Base-by-base conservation (phyloP, 2,113 vertebrate genomes). In the Cheilinus undulatus region DNA sequence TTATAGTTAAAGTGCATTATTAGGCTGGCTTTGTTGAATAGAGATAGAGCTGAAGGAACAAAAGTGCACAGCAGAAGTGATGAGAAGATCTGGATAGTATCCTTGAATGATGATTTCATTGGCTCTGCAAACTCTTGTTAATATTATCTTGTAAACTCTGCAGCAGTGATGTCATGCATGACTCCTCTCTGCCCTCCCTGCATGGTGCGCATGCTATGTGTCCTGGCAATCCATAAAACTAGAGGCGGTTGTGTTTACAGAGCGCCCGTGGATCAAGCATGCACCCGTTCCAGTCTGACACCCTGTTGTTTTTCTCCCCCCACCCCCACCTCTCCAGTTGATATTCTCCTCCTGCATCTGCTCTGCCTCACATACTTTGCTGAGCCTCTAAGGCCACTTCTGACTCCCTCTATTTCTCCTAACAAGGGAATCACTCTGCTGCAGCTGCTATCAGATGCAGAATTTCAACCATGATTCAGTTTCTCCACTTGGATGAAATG, bases 351-450 rank as follows among this genome's bases (percentile, higher is more conserved):
- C 43, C 58, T 59, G 58, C 66, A 80, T 62, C 78, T 76, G 76
- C 61, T 73, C 58, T 69, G 80, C 76, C 79, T 78, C 89, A 71
- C 64, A 73, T 54, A 73, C 30, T 27, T 65, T 66, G 38, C 46
- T n/a, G 69, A 56, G 62, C 68, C 54, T 46, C 64, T 64, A 79
- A 58, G 68, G 71, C 58, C 61, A 34, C 75, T 66, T 73, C 66
- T 60, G 54, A 42, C 59, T 76, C 22, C 57, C 43, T 59, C 42
- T 57, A 3, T 58, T 68, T 64, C 32, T 79, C 82, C 74, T 69
- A 89, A 81, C 73, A 87, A 75, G 76, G 64, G 53, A 76, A 84
- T 73, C 73, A 66, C n/a, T 69, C 34, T 20, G 38, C 43, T 59
- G 73, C 78, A 65, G 77, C 74, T 60, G 56, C 24, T 46, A 71